Evolutionary conservation across 1,140 invertebrate species (phyloP).

Genomic region (Aphis gossypii): DNA sequence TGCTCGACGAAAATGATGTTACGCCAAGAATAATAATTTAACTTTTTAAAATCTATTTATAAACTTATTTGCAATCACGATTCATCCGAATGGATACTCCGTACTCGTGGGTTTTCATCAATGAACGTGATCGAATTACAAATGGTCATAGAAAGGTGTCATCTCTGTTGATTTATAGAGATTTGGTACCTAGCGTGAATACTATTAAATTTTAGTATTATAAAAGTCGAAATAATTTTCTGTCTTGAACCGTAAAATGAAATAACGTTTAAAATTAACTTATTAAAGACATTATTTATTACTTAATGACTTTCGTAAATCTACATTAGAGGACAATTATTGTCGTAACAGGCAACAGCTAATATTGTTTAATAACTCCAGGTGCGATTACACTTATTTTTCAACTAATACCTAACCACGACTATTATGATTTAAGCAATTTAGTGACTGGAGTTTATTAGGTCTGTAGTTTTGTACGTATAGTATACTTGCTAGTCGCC

Average conservation of each 20-base stretch:
- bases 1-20: background rate
- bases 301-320: background rate
- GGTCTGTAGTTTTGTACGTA: background rate
- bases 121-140: background rate
- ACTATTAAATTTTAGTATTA: background rate
- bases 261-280: background rate
- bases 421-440: background rate
- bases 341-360: background rate
- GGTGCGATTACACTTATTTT: background rate
- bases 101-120: background rate
- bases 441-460: background rate
- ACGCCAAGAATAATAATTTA: background rate
- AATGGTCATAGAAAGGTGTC: background rate
- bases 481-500: background rate
- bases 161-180: background rate
- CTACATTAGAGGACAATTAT: constrained; percentile 17
- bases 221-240: background rate
- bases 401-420: background rate
- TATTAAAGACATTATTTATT: background rate
- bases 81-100: background rate
- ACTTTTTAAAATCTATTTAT: constrained; percentile 22
- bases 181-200: background rate
- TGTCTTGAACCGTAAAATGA: background rate
- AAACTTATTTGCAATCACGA: background rate
- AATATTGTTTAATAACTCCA: background rate